Conservation (phyloP, 1,140 invertebrate genomes). For the Campoletis sonorensis region DNA sequence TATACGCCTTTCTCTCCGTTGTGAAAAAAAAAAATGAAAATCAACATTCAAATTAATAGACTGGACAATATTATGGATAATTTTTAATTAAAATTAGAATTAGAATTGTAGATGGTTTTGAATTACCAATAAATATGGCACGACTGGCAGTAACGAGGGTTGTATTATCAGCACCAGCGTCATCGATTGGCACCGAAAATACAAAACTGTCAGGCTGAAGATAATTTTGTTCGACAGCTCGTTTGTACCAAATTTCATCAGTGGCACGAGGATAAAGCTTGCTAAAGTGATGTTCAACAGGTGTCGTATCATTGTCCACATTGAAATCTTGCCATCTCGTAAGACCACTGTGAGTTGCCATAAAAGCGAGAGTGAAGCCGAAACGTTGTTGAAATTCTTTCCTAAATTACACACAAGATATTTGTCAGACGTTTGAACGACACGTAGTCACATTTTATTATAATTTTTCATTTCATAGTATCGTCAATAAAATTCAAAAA, state of each 20-base stretch:
- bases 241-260: conserved; percentile 95
- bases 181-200: conserved; percentile 90
- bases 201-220: conserved; percentile 89
- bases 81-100: no score
- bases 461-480: no score
- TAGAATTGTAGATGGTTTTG: no score
- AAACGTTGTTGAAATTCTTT: conserved; percentile 89
- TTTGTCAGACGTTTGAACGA: neutral
- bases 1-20: no score
- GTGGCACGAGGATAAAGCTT: conserved; percentile 80
- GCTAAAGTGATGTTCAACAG: conserved; percentile 69
- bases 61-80: no score
- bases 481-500: no score
- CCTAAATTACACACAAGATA: conserved; percentile 74
- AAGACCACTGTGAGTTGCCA: conserved; percentile 92
- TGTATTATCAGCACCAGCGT: conserved; percentile 80
- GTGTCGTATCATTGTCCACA: conserved; percentile 60
- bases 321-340: conserved; percentile 91
- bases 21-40: conserved; percentile 8
- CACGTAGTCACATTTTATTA: neutral
- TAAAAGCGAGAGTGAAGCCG: conserved; percentile 89
- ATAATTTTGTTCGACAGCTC: conserved; percentile 93
- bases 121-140: conserved; percentile 85
- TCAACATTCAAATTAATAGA: no score
- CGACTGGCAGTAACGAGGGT: conserved; percentile 91